Base-by-base conservation (phyloP, 2,888 invertebrate species). In the Drosophila affinis region DNA sequence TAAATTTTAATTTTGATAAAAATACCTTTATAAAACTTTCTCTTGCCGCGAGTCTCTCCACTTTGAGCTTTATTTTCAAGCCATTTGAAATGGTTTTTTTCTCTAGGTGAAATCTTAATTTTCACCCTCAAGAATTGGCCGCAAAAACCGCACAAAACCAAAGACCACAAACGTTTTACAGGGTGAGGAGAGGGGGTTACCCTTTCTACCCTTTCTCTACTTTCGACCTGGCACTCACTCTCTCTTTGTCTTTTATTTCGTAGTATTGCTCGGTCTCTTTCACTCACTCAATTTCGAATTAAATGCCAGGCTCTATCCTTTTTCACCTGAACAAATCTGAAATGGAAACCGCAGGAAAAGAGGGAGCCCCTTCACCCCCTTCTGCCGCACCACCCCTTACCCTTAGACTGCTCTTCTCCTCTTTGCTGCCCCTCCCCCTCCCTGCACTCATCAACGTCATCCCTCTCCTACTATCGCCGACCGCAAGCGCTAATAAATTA, bases 401-500 rank as follows among this genome's bases (percentile, higher is more conserved):
- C n/a, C 5, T 10, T 3, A 3, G 32, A 2, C 14, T 39, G n/a
- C 39, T n/a, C 39, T 12, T 5, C 49, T 56, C 39, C 55, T 44
- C 21, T 29, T 24, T 39, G 21, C 24, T 49, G 18, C 29, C 27
- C 10, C 34, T 5, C 21, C 10, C 21, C 10, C 34, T 5, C 45
- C n/a, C 45, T 6, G 29, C 39, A 39, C 39, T 39, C 39, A 39
- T 39, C 39, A 39, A 6, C 39, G n/a, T 6, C 39, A 32, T 12
- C 24, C 17, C 39, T 29, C 39, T 39, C 14, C 7, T n/a, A n/a
- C 44, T 55, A 56, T 18, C 32, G n/a, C 14, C 45, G 39, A 87
- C 88, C 86, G 52, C 82, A 87, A 87, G 72, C 82, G 76, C 86
- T 79, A 78, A 83, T 83, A 83, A 83, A 88, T 83, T 82, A 88